Evolutionary conservation across 1,140 invertebrate species (phyloP), one percentile per base, ranked within the genome.

Genomic region (Campoletis sonorensis): DNA sequence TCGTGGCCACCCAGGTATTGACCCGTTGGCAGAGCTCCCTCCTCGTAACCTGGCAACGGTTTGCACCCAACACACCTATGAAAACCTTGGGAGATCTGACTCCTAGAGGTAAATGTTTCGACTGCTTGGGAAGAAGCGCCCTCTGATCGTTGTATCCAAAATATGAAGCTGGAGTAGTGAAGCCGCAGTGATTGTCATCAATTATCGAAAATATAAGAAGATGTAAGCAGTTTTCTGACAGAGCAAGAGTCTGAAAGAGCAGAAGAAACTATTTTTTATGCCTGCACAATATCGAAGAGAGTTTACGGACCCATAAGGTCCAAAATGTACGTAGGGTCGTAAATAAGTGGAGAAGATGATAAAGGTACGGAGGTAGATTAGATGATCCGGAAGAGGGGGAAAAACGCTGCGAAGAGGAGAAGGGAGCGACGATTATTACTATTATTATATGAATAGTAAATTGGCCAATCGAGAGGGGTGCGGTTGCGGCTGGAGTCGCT

Each of bases 1-100:
- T 67, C 58, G 58, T 64, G 76, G 58, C 76, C 76, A 79, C 72
- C 79, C 83, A 84, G 83, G 84, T 84, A 84, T 83, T 84, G 83
- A 84, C 81, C 81, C 83, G 83, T 84, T 83, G 83, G 71, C 81
- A 77, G 67, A 70, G 76, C 79, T 82, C 79, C 81, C 79, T 79
- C 33, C 79, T 64, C 37, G 84, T 85, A 75, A 82, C 84, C 80
- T 83, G 82, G 84, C 84, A 85, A 85, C 84, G 75, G 70, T 83
- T 83, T 83, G 82, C 80, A 83, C 81, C 82, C 84, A 85, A 85
- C 84, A 85, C 84, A 85, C 84, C 82, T 85, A 82, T 81, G 79
- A 23, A 82, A 85, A 85, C 84, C 84, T 85, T 85, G 84, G 30
- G 84, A 85, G 84, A 85, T 85, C 81, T 85, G 82, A 82, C 82